phyloP scores from a whole-genome alignment of 2,113 vertebrate genomes.

The Gavialis gangeticus region DNA sequence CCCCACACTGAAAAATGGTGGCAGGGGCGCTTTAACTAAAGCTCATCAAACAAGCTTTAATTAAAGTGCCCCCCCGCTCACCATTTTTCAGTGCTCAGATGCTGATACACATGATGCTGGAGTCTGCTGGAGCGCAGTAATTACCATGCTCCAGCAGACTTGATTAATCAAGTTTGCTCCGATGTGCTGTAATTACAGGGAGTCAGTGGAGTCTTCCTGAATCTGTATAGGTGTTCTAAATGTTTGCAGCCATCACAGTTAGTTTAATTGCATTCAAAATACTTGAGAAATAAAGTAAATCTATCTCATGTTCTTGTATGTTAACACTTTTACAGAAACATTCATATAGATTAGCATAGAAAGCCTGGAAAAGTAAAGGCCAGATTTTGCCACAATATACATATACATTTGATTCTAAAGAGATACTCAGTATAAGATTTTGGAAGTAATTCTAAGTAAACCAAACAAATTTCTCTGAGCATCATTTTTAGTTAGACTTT shows the following conservation, averaged over 20 bases:
- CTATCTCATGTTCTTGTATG: not conserved
- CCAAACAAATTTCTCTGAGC: slow-evolving; percentile 9
- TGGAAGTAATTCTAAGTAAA: slow-evolving; percentile 24
- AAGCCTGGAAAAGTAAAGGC: not conserved
- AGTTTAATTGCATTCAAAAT: slow-evolving; percentile 37
- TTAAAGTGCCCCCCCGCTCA: too few species aligned
- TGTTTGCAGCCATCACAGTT: slow-evolving; percentile 1
- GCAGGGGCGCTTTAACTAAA: too few species aligned
- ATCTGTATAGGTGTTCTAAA: not conserved
- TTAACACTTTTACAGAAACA: not conserved
- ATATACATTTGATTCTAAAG: not conserved
- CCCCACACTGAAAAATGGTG: too few species aligned
- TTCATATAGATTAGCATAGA: slow-evolving; percentile 32
- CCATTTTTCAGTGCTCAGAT: too few species aligned
- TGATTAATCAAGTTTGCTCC: too few species aligned
- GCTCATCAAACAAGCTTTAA: too few species aligned
- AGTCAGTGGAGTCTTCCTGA: too few species aligned
- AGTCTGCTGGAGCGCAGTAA: too few species aligned
- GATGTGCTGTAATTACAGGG: too few species aligned
- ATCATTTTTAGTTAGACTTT: slow-evolving; percentile 2
- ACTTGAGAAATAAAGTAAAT: slow-evolving; percentile 46
- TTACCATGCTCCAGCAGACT: too few species aligned
- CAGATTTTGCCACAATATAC: not conserved
- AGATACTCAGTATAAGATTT: not conserved
- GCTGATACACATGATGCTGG: too few species aligned